Percentiles rank a stretch among this genome's conserved stretches.
Conservation (phyloP, 2,113 vertebrate genomes). For the Coptodon rendalli region DNA sequence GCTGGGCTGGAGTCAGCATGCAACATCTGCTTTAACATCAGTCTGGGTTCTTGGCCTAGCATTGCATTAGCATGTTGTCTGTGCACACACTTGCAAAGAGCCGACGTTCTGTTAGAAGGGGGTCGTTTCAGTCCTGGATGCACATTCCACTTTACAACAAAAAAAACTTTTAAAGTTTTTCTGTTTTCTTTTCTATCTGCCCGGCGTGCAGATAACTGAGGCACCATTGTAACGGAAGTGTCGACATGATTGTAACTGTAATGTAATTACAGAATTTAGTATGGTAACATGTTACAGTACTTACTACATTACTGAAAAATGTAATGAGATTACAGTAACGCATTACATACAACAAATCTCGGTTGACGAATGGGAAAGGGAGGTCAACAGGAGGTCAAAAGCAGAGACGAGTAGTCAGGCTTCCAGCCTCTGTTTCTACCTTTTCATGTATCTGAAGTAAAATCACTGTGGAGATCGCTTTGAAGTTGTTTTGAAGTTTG, state of each 20-base stretch:
- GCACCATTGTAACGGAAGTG: background rate
- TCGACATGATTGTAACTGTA: background rate
- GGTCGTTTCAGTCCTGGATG: background rate
- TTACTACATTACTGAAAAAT: background rate
- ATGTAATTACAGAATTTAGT: background rate
- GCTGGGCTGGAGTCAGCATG: background rate
- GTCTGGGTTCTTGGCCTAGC: background rate
- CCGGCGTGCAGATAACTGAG: background rate
- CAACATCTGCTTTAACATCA: background rate
- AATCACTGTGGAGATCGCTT: background rate
- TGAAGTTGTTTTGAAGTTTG: background rate
- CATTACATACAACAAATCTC: background rate
- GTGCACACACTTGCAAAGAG: background rate
- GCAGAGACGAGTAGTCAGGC: background rate
- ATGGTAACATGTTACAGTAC: background rate
- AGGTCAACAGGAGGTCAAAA: background rate
- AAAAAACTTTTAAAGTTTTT: background rate
- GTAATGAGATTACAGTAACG: background rate
- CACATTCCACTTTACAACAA: background rate
- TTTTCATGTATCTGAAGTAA: background rate
- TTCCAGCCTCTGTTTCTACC: background rate
- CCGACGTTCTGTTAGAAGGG: background rate
- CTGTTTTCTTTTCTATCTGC: background rate
- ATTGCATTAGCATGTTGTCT: background rate
- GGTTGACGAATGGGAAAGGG: background rate